A percentile compares a stretch with the other conserved stretches of the same genome.
phyloP scores from a whole-genome alignment of 2,113 vertebrate genomes.

The Anarhynchus alexandrinus region DNA sequence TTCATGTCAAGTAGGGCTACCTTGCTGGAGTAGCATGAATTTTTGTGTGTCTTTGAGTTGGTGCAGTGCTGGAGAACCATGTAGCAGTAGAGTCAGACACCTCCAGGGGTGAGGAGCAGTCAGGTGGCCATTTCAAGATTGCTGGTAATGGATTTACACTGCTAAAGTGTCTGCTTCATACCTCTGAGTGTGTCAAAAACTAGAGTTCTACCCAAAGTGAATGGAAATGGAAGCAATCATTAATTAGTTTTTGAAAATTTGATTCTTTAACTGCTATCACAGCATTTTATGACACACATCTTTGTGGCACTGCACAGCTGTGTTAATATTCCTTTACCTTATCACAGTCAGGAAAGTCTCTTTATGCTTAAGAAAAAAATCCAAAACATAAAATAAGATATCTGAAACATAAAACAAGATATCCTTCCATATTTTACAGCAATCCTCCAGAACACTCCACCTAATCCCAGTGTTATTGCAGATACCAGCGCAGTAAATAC shows the following conservation, averaged over 20 bases:
- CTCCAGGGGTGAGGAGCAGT: neutral
- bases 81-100: fast-evolving
- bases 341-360: neutral
- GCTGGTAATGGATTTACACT: neutral
- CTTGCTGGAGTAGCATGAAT: fast-evolving
- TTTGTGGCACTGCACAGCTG: neutral
- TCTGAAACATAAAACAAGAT: neutral
- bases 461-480: neutral
- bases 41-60: neutral
- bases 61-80: neutral
- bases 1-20: neutral
- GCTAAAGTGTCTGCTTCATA: neutral
- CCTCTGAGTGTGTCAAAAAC: neutral
- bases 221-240: neutral
- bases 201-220: neutral
- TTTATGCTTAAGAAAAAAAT: neutral
- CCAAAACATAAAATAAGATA: neutral
- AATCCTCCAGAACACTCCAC: neutral
- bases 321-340: neutral
- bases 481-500: neutral
- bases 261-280: neutral
- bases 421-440: neutral
- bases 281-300: neutral
- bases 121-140: neutral
- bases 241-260: neutral